Conservation (phyloP, 2,113 vertebrate species). For the Scortum barcoo region DNA sequence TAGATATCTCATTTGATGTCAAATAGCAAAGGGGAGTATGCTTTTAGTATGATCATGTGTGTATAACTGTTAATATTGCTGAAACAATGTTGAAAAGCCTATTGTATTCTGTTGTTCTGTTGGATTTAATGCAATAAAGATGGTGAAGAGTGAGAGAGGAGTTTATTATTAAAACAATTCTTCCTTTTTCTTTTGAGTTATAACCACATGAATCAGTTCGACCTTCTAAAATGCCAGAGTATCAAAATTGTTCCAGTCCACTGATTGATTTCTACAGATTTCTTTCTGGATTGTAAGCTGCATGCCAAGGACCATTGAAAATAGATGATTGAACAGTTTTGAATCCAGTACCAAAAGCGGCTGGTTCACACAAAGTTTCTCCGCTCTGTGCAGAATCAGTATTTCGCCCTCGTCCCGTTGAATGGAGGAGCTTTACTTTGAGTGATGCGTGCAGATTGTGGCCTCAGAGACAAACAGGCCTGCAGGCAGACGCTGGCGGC, state of each 20-base stretch:
- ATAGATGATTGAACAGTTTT: neutral
- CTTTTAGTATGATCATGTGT: constrained; percentile 43
- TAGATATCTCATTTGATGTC: constrained; percentile 12
- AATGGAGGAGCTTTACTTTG: constrained; percentile 32
- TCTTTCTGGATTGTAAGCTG: neutral
- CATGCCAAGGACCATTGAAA: neutral
- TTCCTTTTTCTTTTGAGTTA: neutral
- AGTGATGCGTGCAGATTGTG: constrained; percentile 31
- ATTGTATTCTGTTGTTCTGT: constrained; percentile 27
- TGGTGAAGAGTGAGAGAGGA: neutral
- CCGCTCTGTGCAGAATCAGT: neutral
- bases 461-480: constrained; percentile 70
- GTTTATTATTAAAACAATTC: neutral
- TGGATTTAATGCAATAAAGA: constrained; percentile 60
- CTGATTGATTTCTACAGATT: neutral
- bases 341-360: neutral
- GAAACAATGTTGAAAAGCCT: constrained; percentile 29
- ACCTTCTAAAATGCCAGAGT: neutral
- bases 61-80: constrained; percentile 50
- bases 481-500: constrained; percentile 41
- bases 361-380: constrained; percentile 6
- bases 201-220: neutral
- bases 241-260: neutral
- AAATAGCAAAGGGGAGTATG: constrained; percentile 4
- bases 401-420: neutral